A percentile compares a stretch with the other conserved stretches of the same genome.
Evolutionary conservation across 30 jellyfish, hydroid and myxozoan species (phyloP).

Genomic region (Haliclystus octoradiatus): DNA sequence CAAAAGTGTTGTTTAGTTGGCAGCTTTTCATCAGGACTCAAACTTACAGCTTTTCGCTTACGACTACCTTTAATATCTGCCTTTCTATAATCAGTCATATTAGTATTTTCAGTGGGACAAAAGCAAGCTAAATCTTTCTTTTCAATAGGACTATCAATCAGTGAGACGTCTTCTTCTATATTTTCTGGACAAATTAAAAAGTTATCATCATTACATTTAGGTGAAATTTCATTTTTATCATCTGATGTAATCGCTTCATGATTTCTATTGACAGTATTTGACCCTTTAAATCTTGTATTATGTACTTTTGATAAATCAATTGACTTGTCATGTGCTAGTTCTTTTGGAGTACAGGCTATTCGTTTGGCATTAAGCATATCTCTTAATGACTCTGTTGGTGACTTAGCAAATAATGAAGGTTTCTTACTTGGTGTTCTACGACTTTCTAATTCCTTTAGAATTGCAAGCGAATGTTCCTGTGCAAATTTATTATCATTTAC

Average conservation of each 20-base stretch:
- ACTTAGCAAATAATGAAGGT: not conserved
- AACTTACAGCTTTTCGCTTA: not conserved
- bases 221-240: too few relatives aligned
- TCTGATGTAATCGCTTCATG: too few relatives aligned
- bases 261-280: constrained; percentile 1
- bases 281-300: constrained; percentile 10
- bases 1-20: not conserved
- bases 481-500: not conserved
- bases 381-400: not conserved
- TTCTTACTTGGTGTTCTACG: not conserved
- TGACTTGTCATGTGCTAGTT: not conserved
- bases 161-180: not conserved
- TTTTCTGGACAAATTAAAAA: too few relatives aligned
- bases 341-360: not conserved
- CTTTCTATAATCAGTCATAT: not conserved
- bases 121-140: too few relatives aligned
- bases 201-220: too few relatives aligned
- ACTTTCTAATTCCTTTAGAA: not conserved
- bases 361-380: not conserved
- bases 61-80: not conserved
- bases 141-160: not conserved
- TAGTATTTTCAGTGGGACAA: too few relatives aligned
- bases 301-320: not conserved
- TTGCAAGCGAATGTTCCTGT: too few relatives aligned
- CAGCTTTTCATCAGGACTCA: not conserved